Percentiles rank a stretch among this genome's conserved stretches.
Conservation (phyloP, 2,888 invertebrate species). For the Rhagonycha lutea region DNA sequence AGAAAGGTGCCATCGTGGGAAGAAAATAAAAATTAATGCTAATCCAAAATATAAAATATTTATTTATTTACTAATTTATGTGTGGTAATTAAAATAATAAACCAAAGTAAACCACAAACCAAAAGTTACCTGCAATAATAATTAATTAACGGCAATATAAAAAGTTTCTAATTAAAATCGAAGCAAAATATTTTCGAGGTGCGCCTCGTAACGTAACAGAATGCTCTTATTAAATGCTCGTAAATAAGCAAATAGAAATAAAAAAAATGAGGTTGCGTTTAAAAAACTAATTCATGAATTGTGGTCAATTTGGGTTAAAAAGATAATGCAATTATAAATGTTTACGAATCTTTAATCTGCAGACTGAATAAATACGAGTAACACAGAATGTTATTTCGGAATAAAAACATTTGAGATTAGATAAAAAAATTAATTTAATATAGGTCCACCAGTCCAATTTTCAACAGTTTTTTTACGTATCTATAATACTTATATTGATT, state of each 20-base stretch:
- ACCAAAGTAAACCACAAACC: background rate
- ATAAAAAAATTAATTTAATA: constrained; percentile 10
- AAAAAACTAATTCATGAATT: background rate
- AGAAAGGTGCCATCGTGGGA: no score
- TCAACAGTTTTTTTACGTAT: constrained; percentile 2
- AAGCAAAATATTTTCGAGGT: background rate
- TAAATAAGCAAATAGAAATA: background rate
- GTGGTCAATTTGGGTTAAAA: background rate
- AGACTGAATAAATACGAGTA: constrained; percentile 8
- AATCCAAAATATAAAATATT: no score
- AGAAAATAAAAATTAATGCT: no score
- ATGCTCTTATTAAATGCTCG: background rate
- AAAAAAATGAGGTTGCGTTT: background rate
- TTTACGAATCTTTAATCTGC: constrained; percentile 7
- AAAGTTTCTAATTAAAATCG: background rate
- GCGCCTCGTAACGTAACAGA: background rate
- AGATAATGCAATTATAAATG: background rate
- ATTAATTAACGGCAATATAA: background rate
- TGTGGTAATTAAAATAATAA: no score
- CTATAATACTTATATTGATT: constrained; percentile 30
- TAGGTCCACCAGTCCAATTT: constrained; percentile 1
- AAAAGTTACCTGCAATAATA: background rate
- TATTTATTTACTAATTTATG: no score
- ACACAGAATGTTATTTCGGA: constrained; percentile 2
- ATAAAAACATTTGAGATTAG: constrained; percentile 6